A percentile compares a stretch with the other conserved stretches of the same genome.
phyloP scores from a whole-genome alignment of 2,113 vertebrate species.

The Sander vitreus region DNA sequence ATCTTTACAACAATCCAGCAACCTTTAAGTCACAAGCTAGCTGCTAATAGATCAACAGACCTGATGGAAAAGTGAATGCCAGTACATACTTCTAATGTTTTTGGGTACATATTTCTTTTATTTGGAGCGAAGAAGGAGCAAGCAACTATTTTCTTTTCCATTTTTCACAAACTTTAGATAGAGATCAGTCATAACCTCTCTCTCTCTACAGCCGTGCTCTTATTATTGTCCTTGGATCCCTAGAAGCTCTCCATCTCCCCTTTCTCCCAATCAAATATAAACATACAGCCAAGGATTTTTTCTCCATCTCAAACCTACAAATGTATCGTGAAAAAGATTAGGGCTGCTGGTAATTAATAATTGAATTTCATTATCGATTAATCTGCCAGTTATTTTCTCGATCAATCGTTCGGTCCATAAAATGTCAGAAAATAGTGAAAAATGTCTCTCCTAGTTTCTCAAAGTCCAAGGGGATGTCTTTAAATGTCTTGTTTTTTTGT shows the following conservation, averaged over 20 bases:
- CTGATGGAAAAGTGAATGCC: background rate
- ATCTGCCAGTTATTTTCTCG: too few species aligned
- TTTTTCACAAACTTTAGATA: constrained; percentile 28
- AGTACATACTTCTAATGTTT: background rate
- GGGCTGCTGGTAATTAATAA: too few species aligned
- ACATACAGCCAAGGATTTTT: constrained; percentile 12
- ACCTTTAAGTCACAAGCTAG: background rate
- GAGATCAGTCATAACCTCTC: constrained; percentile 40
- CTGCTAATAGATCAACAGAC: background rate
- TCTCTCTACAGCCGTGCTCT: constrained; percentile 21
- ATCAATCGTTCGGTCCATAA: too few species aligned
- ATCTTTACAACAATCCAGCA: too few species aligned
- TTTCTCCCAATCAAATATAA: constrained; percentile 41
- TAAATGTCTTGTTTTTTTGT: too few species aligned
- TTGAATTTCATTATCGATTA: too few species aligned
- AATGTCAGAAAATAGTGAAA: too few species aligned
- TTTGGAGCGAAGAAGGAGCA: background rate
- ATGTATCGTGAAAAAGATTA: constrained; percentile 22
- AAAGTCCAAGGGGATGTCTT: too few species aligned
- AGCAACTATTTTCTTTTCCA: background rate
- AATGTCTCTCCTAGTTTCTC: too few species aligned
- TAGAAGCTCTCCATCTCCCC: constrained; percentile 20
- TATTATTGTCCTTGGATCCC: constrained; percentile 51
- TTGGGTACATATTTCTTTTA: background rate
- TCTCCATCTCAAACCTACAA: constrained; percentile 19